Conservation (phyloP, 2,113 vertebrate species). For the Pongo abelii region DNA sequence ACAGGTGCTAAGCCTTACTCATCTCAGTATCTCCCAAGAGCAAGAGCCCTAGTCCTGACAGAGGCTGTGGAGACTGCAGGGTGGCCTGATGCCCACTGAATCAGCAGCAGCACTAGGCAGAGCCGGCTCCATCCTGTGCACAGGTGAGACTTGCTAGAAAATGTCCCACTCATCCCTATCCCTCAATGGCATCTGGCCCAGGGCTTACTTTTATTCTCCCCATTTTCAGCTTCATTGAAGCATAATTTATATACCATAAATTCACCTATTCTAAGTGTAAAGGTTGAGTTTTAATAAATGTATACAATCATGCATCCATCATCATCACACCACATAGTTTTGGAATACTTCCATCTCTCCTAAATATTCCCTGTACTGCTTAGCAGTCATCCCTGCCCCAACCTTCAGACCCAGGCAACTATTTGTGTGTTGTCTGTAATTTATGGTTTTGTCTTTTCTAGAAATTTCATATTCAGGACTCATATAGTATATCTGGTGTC, state of each 20-base stretch:
- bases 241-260: background rate
- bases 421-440: background rate
- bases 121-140: background rate
- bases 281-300: constrained; percentile 1
- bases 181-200: background rate
- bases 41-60: background rate
- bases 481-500: background rate
- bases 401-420: background rate
- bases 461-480: background rate
- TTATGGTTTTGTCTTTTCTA: background rate
- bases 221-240: background rate
- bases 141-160: background rate
- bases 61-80: background rate
- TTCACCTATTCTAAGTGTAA: background rate
- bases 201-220: background rate
- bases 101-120: background rate
- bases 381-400: background rate
- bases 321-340: background rate
- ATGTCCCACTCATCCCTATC: background rate
- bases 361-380: background rate
- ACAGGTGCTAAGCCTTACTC: background rate
- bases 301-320: background rate
- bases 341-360: background rate
- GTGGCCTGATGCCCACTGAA: background rate
- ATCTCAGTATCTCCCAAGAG: background rate